These are phyloP conservation scores for Trigoniulus corallinus DNA, from an alignment of 1,140 invertebrate genomes.

Conservation along the genomic window DNA sequence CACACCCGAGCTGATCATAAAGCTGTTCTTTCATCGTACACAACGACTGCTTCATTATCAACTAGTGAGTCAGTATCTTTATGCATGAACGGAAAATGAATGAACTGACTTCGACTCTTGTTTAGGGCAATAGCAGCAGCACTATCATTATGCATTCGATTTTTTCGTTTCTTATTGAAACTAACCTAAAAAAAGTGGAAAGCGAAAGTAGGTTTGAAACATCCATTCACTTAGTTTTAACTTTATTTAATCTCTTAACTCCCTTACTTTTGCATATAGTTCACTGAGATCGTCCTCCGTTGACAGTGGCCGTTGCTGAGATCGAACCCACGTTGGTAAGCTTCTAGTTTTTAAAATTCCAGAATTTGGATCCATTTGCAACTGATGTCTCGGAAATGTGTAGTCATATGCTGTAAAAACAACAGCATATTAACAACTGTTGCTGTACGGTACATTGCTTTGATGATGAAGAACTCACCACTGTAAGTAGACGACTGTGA, in stretches of 20 bases:
- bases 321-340: slow-evolving; percentile 44
- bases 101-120: slow-evolving; percentile 26
- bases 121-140: slow-evolving; percentile 54
- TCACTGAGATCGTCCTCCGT: slow-evolving; percentile 49
- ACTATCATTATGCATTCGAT: slow-evolving; percentile 53
- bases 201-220: neutral
- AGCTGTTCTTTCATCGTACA: slow-evolving; percentile 52
- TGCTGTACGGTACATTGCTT: neutral
- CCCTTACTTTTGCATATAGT: slow-evolving; percentile 44
- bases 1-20: no score
- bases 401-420: neutral
- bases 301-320: slow-evolving; percentile 40
- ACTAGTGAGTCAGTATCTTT: slow-evolving; percentile 37
- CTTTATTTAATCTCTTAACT: neutral
- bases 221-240: neutral
- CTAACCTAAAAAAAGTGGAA: slow-evolving; percentile 20
- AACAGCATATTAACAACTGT: neutral
- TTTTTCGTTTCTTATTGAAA: slow-evolving; percentile 50
- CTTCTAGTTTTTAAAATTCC: slow-evolving; percentile 44
- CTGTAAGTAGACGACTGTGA: neutral
- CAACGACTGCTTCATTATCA: slow-evolving; percentile 49
- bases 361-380: slow-evolving; percentile 13
- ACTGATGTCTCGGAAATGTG: neutral
- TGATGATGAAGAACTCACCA: neutral
- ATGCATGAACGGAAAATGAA: slow-evolving; percentile 12